These are phyloP conservation scores for Abscondita cerata DNA, from an alignment of 2,888 invertebrate genomes.

Conservation along the genomic window DNA sequence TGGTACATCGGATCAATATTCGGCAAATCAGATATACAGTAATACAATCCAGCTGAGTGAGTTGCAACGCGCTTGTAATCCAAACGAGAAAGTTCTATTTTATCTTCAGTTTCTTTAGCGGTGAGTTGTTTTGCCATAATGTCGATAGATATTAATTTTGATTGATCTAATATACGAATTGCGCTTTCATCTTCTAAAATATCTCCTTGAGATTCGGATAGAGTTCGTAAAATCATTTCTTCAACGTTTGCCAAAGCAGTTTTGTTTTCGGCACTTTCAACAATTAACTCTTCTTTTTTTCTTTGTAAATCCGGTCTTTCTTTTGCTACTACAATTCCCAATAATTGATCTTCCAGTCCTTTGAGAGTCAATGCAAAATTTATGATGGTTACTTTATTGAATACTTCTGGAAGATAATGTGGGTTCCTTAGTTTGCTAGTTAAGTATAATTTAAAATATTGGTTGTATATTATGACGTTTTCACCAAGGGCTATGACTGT, in stretches of 20 bases:
- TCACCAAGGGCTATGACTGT: constrained; percentile 81
- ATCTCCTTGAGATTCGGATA: constrained; percentile 83
- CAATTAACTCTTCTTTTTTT: constrained; percentile 78
- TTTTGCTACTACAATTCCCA: constrained; percentile 85
- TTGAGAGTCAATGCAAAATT: constrained; percentile 85
- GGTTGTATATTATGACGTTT: constrained; percentile 77
- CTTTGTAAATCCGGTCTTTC: constrained; percentile 85
- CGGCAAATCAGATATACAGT: constrained; percentile 82
- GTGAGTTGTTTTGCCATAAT: constrained; percentile 83
- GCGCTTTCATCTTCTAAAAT: constrained; percentile 92
- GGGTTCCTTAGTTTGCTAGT: constrained; percentile 86
- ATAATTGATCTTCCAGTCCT: constrained; percentile 82
- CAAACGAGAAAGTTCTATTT: constrained; percentile 75
- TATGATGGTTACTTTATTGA: constrained; percentile 81
- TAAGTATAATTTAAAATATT: constrained; percentile 79
- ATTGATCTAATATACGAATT: constrained; percentile 85
- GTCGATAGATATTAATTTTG: constrained; percentile 81
- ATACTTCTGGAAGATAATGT: constrained; percentile 84
- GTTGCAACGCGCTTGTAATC: constrained; percentile 80
- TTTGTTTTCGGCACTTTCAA: constrained; percentile 81
- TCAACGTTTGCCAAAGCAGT: constrained; percentile 84
- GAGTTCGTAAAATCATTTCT: constrained; percentile 84
- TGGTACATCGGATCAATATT: constrained; percentile 91
- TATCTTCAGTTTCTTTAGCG: constrained; percentile 79
- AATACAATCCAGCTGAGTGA: constrained; percentile 81